These are phyloP conservation scores for Drosophila serrata DNA, from an alignment of 1,140 invertebrate genomes.

Conservation along the genomic window DNA sequence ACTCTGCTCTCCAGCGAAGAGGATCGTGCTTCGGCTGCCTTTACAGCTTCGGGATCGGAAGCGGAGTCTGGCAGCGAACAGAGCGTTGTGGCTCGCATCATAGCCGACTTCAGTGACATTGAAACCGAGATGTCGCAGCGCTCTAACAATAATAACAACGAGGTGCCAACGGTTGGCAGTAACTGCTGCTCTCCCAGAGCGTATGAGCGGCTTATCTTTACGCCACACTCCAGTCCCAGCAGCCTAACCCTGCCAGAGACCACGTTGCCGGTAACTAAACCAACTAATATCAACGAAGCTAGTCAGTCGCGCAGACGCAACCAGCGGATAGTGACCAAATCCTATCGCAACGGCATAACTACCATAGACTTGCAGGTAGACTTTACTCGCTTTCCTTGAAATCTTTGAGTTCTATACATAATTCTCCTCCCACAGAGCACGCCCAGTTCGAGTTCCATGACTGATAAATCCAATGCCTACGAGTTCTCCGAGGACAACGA, in stretches of 20 bases:
- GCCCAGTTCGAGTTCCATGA: conserved; percentile 57
- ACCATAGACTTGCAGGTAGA: conserved; percentile 75
- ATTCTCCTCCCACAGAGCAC: conserved; percentile 31
- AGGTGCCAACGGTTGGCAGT: conserved; percentile 1
- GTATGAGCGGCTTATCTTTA: conserved; percentile 63
- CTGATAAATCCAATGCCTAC: conserved; percentile 89
- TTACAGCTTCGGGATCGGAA: conserved; percentile 58
- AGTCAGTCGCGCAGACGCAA: conserved; percentile 70
- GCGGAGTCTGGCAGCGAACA: conserved; percentile 68
- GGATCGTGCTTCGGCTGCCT: conserved; percentile 56
- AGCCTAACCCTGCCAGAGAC: conserved; percentile 58
- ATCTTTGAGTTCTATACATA: neutral
- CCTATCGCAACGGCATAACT: conserved; percentile 78
- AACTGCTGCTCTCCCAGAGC: conserved; percentile 35
- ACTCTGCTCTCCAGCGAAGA: conserved; percentile 56
- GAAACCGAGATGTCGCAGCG: conserved; percentile 73
- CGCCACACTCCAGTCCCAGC: conserved; percentile 49
- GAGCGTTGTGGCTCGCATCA: conserved; percentile 81
- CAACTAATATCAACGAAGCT: conserved; percentile 39
- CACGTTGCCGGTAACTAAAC: conserved; percentile 47
- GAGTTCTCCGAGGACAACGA: conserved; percentile 94
- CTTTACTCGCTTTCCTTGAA: neutral
- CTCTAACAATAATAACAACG: conserved; percentile 35
- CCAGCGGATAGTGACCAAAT: conserved; percentile 80
- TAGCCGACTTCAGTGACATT: conserved; percentile 83